Conservation (phyloP, 2,888 invertebrate genomes). For the Thalpophila matura region DNA sequence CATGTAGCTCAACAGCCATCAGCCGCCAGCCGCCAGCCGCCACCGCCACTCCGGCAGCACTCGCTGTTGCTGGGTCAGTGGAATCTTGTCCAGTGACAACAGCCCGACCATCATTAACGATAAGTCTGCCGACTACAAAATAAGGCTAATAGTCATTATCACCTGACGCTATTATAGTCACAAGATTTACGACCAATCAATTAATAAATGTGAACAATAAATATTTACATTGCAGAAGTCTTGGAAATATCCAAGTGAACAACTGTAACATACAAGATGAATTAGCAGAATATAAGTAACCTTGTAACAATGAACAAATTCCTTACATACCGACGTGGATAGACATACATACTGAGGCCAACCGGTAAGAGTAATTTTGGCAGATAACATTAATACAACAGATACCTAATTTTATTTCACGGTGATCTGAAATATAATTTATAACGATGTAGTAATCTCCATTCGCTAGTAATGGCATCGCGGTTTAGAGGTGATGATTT, state of each 20-base stretch:
- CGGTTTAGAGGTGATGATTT: too few relatives aligned
- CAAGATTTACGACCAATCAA: slow-evolving; percentile 1
- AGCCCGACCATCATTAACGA: neutral
- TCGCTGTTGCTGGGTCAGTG: slow-evolving; percentile 62
- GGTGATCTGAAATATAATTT: too few relatives aligned
- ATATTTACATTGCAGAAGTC: slow-evolving; percentile 36
- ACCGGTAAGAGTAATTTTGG: slow-evolving; percentile 50
- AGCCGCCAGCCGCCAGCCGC: too few relatives aligned
- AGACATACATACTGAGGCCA: slow-evolving; percentile 34
- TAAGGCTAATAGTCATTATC: slow-evolving; percentile 25
- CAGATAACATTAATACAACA: too few relatives aligned
- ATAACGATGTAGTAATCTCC: too few relatives aligned
- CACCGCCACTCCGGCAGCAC: slow-evolving; percentile 26
- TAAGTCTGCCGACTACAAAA: slow-evolving; percentile 1
- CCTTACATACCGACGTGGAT: slow-evolving; percentile 41
- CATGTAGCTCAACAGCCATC: slow-evolving; percentile 18
- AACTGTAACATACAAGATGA: slow-evolving; percentile 48
- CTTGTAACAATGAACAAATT: slow-evolving; percentile 57
- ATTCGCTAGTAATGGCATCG: too few relatives aligned
- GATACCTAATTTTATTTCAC: too few relatives aligned
- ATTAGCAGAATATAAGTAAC: slow-evolving; percentile 47
- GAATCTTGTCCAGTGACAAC: slow-evolving; percentile 30
- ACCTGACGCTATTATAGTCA: slow-evolving; percentile 24
- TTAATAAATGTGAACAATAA: slow-evolving; percentile 15
- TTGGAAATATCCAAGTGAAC: slow-evolving; percentile 32